Evolutionary conservation across 2,797 vertebrate species (phyloP), one percentile per base, ranked within the genome.

Genomic region (Melanotaenia pygmaea): DNA sequence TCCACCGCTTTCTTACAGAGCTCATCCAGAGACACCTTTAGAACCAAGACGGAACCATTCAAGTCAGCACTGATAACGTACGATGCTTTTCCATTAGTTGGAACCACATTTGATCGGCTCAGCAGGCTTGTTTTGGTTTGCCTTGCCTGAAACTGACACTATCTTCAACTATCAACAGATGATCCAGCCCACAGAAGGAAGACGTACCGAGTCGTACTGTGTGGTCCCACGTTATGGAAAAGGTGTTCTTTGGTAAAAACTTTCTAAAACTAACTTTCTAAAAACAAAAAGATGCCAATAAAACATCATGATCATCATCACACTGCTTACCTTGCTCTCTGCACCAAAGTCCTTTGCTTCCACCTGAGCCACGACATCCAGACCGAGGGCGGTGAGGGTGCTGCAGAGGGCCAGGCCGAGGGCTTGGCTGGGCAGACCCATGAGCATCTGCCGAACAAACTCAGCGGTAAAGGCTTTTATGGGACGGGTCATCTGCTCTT

Each of bases 391-490:
- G 0, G 97, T 98, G 77, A 99, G 95, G 67, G 96, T 96, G 74
- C 97, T 98, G 92, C 98, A 99, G 34, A 99, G 92, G 0, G 96
- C 96, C 59, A 99, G 94, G 0, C 97, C 96, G 0, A 99, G 90
- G 12, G 97, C 96, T 80, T 99, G 98, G 61, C 97, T 98, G 5
- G 98, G 97, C 50, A 99, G 94, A 32, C 98, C 98, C 86, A 99
- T 96, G 58, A 99, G 93, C 89, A 99, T 96, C 87, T 98, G 96
- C 9, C 96, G 93, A 59, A 99, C 97, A 75, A 99, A 99, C 85
- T 99, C 97, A 0, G 98, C 98, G 0, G 97, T 99, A 87, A 99
- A 99, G 47, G 96, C 95, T 82, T 98, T 99, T 86, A 99, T 98
- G 47, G 98, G 98, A 34, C 96, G 96, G 37, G 94, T 97, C 97